Conservation (phyloP, 2,797 vertebrate species). For the Artibeus jamaicensis region DNA sequence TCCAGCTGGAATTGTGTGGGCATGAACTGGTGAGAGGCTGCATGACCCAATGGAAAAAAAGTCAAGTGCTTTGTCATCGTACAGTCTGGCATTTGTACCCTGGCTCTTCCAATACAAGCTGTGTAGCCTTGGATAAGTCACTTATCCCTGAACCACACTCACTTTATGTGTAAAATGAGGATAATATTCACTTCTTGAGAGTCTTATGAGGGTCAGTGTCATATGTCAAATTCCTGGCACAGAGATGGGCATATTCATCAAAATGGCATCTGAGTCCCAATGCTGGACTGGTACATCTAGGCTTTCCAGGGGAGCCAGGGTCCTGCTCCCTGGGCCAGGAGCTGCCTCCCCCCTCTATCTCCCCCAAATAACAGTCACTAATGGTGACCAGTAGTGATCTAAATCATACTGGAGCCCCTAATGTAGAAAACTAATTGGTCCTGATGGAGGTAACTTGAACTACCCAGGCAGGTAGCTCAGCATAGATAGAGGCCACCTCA, state of each 20-base stretch:
- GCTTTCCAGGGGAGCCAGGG: not conserved
- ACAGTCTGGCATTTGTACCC: not conserved
- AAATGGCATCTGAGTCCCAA: not conserved
- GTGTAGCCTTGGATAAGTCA: constrained; percentile 22
- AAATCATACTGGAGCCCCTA: not conserved
- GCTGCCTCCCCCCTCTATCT: not conserved
- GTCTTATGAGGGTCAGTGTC: not conserved
- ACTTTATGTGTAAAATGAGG: not conserved
- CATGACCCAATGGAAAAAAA: not conserved
- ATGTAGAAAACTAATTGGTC: not conserved
- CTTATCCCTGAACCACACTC: not conserved
- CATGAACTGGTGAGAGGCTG: not conserved
- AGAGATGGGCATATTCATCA: not conserved
- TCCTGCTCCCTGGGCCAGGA: not conserved
- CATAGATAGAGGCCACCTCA: not conserved
- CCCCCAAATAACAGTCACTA: not conserved
- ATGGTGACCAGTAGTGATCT: not conserved
- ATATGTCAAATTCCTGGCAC: not conserved
- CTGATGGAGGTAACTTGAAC: not conserved
- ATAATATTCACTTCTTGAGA: not conserved
- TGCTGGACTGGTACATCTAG: not conserved
- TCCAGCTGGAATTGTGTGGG: not conserved
- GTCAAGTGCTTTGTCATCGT: not conserved
- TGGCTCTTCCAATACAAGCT: not conserved
- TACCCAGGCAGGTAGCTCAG: not conserved